These are phyloP conservation scores for Diadegma fenestrale DNA, from an alignment of 2,888 invertebrate species.

Conservation along the genomic window DNA sequence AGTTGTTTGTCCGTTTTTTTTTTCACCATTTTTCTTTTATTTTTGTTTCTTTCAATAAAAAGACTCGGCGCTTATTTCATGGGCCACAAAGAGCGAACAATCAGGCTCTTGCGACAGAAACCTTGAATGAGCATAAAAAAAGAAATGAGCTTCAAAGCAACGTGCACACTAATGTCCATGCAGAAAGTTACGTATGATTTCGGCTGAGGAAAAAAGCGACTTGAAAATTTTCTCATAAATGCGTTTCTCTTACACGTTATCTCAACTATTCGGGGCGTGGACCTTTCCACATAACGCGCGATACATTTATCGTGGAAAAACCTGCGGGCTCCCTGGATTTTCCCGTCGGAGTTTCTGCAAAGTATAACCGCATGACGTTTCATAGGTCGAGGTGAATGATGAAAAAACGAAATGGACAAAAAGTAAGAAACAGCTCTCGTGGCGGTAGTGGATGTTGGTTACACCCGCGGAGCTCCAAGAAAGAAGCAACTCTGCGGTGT, in stretches of 20 bases:
- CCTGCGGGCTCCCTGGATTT: slow-evolving; percentile 16
- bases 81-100: slow-evolving; percentile 34
- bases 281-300: slow-evolving; percentile 39
- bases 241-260: neutral
- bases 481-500: slow-evolving; percentile 56
- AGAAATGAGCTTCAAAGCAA: slow-evolving; percentile 19
- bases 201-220: neutral
- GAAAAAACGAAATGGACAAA: slow-evolving; percentile 35
- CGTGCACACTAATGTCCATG: neutral
- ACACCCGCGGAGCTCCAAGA: slow-evolving; percentile 44
- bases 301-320: slow-evolving; percentile 48
- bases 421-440: slow-evolving; percentile 23
- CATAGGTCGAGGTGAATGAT: slow-evolving; percentile 14
- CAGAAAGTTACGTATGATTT: slow-evolving; percentile 9
- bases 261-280: neutral
- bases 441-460: slow-evolving; percentile 51
- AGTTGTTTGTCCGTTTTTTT: slow-evolving; percentile 27
- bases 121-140: slow-evolving; percentile 15
- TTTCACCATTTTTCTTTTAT: slow-evolving; percentile 5
- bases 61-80: slow-evolving; percentile 36
- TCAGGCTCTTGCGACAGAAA: slow-evolving; percentile 10
- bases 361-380: slow-evolving; percentile 59
- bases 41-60: slow-evolving; percentile 53
- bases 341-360: slow-evolving; percentile 49
- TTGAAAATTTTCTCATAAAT: neutral